Conservation (phyloP, 2,113 vertebrate species). For the Marmota flaviventris region DNA sequence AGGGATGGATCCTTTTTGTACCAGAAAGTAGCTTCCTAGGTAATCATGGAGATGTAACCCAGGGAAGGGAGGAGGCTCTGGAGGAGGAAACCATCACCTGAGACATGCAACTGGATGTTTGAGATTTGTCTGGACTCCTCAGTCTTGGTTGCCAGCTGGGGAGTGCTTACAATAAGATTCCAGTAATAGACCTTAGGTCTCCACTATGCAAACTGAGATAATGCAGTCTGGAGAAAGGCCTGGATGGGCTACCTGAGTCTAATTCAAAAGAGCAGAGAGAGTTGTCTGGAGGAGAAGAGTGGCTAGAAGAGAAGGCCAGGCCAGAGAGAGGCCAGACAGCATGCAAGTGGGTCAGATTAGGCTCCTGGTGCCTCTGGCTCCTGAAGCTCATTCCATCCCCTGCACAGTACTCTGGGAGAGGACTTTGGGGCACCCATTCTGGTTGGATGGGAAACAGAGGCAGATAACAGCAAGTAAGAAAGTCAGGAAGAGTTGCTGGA, state of each 20-base stretch:
- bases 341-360: background rate
- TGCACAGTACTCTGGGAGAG: background rate
- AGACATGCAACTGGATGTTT: no score
- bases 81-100: background rate
- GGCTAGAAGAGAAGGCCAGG: background rate
- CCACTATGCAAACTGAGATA: no score
- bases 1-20: background rate
- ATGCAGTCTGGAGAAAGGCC: background rate
- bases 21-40: background rate
- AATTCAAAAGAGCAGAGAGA: background rate
- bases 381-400: background rate
- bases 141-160: no score
- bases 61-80: background rate
- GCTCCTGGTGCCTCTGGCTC: background rate
- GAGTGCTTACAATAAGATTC: background rate
- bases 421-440: background rate
- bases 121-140: background rate
- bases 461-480: background rate
- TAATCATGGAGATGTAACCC: background rate
- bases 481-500: background rate
- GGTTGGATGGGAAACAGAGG: background rate
- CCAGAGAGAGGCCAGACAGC: background rate
- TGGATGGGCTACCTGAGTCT: background rate
- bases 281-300: background rate
- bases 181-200: background rate